Percentiles rank a stretch among this genome's conserved stretches.
Conservation (phyloP, 1,140 invertebrate species). For the Paramacrobiotus metropolitanus region DNA sequence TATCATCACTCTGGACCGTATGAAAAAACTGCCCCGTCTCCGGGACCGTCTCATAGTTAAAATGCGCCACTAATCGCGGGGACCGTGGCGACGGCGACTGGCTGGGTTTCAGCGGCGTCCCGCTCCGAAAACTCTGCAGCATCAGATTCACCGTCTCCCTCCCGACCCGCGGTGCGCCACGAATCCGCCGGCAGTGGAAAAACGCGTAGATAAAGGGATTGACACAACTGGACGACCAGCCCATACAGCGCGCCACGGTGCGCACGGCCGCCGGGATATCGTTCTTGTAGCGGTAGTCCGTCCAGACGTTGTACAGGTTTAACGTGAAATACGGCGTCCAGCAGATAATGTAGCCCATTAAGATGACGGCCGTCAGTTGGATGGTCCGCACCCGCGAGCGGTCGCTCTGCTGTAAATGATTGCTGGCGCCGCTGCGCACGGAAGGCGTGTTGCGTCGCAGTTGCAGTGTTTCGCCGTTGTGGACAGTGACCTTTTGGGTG, state of each 20-base stretch:
- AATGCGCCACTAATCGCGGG: no score
- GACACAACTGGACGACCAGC: conserved; percentile 23
- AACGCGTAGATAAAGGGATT: conserved; percentile 25
- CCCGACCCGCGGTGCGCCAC: no score
- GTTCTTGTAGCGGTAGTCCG: conserved; percentile 18
- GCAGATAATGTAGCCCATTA: conserved; percentile 23
- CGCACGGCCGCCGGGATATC: conserved; percentile 20
- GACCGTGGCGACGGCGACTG: no score
- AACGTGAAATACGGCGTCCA: conserved; percentile 27
- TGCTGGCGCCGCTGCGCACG: no score
- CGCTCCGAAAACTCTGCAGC: no score
- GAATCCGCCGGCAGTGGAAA: no score
- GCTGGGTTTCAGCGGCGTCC: no score
- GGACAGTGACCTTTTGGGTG: background rate
- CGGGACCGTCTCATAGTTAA: no score
- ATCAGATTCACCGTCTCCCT: no score
- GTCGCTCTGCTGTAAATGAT: conserved; percentile 12
- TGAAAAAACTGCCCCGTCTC: no score
- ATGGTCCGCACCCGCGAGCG: conserved; percentile 24
- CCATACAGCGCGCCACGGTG: conserved; percentile 22
- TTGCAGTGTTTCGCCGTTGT: background rate
- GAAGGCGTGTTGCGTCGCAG: conserved; percentile 4
- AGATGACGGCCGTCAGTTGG: conserved; percentile 24
- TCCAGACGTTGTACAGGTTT: conserved; percentile 22
- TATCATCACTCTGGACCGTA: no score